Conservation (phyloP, 2,888 invertebrate species). For the Linnaemya vulpina region DNA sequence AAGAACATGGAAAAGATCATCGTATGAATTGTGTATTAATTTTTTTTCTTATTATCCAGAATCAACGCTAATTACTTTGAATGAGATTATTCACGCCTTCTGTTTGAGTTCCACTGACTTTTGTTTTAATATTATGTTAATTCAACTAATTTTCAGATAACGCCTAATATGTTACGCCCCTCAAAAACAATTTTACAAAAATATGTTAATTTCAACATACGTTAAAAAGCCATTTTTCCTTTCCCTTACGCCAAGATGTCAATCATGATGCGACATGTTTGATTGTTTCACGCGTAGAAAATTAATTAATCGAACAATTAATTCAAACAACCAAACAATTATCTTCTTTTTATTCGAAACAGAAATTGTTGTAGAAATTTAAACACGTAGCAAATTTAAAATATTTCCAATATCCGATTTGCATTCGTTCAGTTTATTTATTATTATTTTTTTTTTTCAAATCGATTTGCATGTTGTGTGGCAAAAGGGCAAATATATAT, state of each 20-base stretch:
- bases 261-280: background rate
- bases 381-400: constrained; percentile 53
- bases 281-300: constrained; percentile 11
- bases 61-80: too few relatives aligned
- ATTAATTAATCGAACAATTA: constrained; percentile 20
- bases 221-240: too few relatives aligned
- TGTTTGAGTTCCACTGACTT: too few relatives aligned
- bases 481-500: too few relatives aligned
- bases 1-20: too few relatives aligned
- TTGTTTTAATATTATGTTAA: too few relatives aligned
- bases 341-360: background rate
- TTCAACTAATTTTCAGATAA: too few relatives aligned
- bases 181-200: too few relatives aligned
- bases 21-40: too few relatives aligned
- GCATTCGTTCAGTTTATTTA: constrained; percentile 29
- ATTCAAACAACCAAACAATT: constrained; percentile 37
- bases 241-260: background rate
- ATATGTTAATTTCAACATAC: too few relatives aligned
- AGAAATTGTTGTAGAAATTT: constrained; percentile 4
- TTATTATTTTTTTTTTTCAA: constrained; percentile 5
- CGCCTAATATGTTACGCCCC: background rate
- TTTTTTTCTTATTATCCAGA: too few relatives aligned
- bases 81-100: too few relatives aligned
- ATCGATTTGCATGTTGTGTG: background rate
- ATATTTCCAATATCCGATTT: constrained; percentile 62